These are phyloP conservation scores for Portevinia maculata DNA, from an alignment of 2,888 invertebrate genomes.

Conservation along the genomic window DNA sequence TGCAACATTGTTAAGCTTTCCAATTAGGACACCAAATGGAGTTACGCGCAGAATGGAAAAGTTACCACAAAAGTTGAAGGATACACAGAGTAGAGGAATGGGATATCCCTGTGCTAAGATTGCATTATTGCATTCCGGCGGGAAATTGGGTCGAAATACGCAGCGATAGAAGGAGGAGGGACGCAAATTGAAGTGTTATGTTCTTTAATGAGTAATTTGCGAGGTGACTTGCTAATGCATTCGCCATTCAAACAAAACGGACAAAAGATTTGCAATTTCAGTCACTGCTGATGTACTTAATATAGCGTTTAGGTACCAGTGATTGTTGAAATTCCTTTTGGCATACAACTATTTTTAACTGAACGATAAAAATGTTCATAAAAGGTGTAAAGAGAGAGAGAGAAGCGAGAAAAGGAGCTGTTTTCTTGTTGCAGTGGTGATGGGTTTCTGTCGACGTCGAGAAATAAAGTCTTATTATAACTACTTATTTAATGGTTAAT, in stretches of 20 bases:
- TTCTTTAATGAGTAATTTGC: background rate
- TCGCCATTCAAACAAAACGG: background rate
- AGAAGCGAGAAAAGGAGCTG: too few species aligned
- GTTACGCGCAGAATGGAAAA: slow-evolving; percentile 45
- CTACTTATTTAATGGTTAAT: background rate
- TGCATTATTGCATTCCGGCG: slow-evolving; percentile 1
- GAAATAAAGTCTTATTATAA: background rate
- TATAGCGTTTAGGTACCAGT: background rate
- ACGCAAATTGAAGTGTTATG: background rate
- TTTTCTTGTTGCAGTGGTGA: background rate
- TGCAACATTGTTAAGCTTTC: slow-evolving; percentile 39
- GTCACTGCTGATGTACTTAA: background rate
- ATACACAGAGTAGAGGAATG: slow-evolving; percentile 6
- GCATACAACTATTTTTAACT: background rate
- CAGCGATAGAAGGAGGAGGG: background rate
- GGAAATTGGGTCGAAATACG: slow-evolving; percentile 1
- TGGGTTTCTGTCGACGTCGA: too few species aligned
- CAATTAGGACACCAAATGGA: slow-evolving; percentile 41
- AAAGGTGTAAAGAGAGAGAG: too few species aligned
- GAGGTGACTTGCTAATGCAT: background rate
- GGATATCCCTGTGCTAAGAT: slow-evolving; percentile 10
- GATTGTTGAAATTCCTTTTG: background rate
- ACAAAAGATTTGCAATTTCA: background rate
- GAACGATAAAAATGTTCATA: background rate
- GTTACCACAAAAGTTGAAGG: slow-evolving; percentile 30